Base-by-base conservation (phyloP, 2,113 vertebrate genomes). In the Gallinago media region DNA sequence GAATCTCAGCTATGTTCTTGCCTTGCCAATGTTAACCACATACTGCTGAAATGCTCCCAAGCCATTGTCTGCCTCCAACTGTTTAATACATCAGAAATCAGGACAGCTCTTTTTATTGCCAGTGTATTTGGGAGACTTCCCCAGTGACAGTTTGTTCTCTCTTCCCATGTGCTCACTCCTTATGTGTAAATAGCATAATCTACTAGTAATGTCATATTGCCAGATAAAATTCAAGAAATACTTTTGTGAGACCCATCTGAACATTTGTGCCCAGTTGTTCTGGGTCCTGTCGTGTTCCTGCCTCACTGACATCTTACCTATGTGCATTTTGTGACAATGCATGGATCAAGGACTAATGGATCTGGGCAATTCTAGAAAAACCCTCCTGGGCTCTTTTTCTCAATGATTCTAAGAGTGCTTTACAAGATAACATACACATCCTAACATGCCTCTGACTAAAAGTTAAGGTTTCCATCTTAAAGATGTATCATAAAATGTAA, bases 21-120 rank as follows among this genome's bases (percentile, higher is more conserved):
- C 32, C 67, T 58, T 93, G 75, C 85, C 93, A 85, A 66, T 32
- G 36, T 75, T 76, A 93, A 94, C 84, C 81, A 85, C 58, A 27
- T 20, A 26, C 55, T 80, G 75, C 82, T 97, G 89, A 95, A 95
- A 62, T 26, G 36, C 55, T 85, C 82, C 80, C 82, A 78, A 89
- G 40, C 61, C 52, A 56, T 78, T 91, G 52, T 67, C 61, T 95
- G 87, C 47, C 70, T 95, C 62, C 34, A 87, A 8, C 58, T 65
- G 66, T 40, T 5, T 31, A 61, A 77, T 17, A 17, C 17, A 36
- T 58, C 42, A 93, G 74, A 85, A 85, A 88, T 83, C 46, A 85
- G 71, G 22, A 72, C 52, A 94, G 65, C 26, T 91, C 29, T 52
- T 89, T 86, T 85, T 77, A 72, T 52, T 89, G 70, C 34, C n/a